phyloP scores from a whole-genome alignment of 2,888 invertebrate species.

The Thymelicus lineola region DNA sequence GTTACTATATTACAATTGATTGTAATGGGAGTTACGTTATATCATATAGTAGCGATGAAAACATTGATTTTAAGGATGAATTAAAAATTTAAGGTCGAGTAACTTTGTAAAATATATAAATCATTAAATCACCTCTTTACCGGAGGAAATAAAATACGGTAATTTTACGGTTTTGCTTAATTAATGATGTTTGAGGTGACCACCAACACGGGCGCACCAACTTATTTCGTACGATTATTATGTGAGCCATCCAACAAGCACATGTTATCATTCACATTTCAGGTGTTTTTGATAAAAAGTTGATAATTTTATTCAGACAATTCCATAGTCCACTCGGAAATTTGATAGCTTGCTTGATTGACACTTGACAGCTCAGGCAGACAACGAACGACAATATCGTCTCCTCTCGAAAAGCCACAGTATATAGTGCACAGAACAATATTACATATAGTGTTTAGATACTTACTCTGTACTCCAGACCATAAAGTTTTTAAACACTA shows the following conservation, averaged over 20 bases:
- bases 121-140: conserved; percentile 56
- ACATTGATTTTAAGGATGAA: neutral
- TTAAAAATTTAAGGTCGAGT: neutral
- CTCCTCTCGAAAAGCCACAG: no score
- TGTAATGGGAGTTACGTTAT: conserved; percentile 7
- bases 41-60: conserved; percentile 20
- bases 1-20: neutral
- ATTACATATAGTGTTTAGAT: no score
- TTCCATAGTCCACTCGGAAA: conserved; percentile 55
- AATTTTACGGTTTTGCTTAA: conserved; percentile 47
- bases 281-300: conserved; percentile 70
- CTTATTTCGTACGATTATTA: conserved; percentile 25
- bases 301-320: conserved; percentile 57
- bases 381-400: no score
- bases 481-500: no score
- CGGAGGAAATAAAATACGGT: conserved; percentile 53
- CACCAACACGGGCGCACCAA: conserved; percentile 44
- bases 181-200: conserved; percentile 46
- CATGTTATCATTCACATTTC: conserved; percentile 76
- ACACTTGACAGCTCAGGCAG: no score
- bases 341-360: conserved; percentile 30
- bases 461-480: no score
- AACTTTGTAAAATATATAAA: conserved; percentile 37
- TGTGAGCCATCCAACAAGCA: conserved; percentile 49
- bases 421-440: no score